These are phyloP conservation scores for Anser brachyrhynchus DNA, from an alignment of 2,113 vertebrate genomes.

Conservation along the genomic window DNA sequence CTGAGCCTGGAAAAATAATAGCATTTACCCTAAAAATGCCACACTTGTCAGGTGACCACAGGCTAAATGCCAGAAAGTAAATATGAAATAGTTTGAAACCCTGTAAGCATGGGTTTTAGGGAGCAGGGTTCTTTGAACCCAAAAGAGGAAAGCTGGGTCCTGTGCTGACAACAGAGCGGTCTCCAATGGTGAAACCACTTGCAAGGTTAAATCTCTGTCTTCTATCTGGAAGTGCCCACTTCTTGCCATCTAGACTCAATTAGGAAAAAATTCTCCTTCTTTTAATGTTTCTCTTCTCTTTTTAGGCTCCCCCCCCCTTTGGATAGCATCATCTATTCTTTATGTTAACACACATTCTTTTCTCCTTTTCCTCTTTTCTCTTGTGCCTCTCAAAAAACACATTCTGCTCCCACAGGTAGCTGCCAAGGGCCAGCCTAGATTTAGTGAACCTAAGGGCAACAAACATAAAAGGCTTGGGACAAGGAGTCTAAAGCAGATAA, in stretches of 20 bases:
- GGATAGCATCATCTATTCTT: not conserved
- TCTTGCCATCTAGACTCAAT: not conserved
- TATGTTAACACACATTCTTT: not conserved
- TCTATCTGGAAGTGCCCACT: not conserved
- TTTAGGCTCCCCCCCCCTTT: not conserved
- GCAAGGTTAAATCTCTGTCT: not conserved
- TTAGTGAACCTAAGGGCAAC: not conserved
- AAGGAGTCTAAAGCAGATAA: not conserved
- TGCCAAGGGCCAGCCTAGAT: not conserved
- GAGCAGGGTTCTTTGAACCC: not conserved
- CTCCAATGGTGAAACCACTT: not conserved
- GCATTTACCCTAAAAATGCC: constrained; percentile 47
- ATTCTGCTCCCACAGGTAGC: not conserved
- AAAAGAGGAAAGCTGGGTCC: not conserved
- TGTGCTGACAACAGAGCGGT: not conserved
- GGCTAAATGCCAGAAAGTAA: not conserved
- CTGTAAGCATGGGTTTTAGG: not conserved
- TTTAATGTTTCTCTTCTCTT: not conserved
- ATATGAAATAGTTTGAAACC: not conserved
- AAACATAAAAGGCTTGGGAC: not conserved
- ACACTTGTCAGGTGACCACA: constrained; percentile 55
- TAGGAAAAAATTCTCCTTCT: not conserved
- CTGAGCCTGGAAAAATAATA: constrained; percentile 70
- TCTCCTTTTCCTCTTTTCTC: not conserved
- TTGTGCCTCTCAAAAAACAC: not conserved